These are phyloP conservation scores for Petroica traversi DNA, from an alignment of 2,113 vertebrate species.

Conservation along the genomic window DNA sequence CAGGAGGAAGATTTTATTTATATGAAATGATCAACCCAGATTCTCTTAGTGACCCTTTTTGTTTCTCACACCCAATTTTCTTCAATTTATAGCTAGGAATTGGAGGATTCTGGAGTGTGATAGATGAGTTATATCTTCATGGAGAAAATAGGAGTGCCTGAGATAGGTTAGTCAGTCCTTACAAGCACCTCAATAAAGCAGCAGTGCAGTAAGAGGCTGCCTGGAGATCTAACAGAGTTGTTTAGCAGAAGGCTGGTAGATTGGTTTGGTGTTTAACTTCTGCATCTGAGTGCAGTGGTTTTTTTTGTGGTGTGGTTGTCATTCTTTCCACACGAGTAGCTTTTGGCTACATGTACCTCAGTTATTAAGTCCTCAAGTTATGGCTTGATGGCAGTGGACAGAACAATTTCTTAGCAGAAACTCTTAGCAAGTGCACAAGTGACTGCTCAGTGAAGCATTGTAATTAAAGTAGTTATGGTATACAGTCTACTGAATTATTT, in stretches of 20 bases:
- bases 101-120: background rate
- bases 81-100: background rate
- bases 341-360: constrained; percentile 8
- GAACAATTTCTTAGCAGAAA: constrained; percentile 42
- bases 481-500: constrained; percentile 8
- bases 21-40: background rate
- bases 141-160: background rate
- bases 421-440: constrained; percentile 13
- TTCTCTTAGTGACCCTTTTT: background rate
- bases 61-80: background rate
- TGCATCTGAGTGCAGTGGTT: background rate
- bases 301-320: background rate
- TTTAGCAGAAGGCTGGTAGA: background rate
- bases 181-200: background rate
- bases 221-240: background rate
- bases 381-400: constrained; percentile 25
- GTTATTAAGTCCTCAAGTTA: constrained; percentile 51
- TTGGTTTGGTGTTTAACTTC: background rate
- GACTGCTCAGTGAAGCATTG: constrained; percentile 19
- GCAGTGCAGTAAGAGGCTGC: background rate
- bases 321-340: background rate
- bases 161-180: background rate
- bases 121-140: background rate
- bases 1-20: background rate
- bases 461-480: constrained; percentile 42